Conservation (phyloP, 2,113 vertebrate genomes). For the Engraulis encrasicolus region DNA sequence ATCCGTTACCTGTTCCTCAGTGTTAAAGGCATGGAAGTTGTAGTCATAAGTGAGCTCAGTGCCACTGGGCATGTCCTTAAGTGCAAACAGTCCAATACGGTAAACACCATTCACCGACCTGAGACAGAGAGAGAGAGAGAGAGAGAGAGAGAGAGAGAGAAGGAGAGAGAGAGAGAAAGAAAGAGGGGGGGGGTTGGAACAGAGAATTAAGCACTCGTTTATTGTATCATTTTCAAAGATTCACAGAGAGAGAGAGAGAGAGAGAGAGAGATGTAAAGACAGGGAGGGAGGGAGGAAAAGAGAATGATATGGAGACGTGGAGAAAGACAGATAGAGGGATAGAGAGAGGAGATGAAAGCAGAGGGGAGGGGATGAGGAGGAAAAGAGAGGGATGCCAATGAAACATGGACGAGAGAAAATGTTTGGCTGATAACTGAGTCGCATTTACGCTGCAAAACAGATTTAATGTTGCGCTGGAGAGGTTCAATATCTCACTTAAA, state of each 20-base stretch:
- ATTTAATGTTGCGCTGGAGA: background rate
- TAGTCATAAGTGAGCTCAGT: constrained; percentile 97
- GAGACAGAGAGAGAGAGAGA: constrained; percentile 11
- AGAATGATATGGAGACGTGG: no score
- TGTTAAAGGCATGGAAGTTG: constrained; percentile 98
- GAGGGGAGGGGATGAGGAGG: background rate
- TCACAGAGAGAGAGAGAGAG: no score
- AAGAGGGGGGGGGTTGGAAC: no score
- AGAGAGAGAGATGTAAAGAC: constrained; percentile 18
- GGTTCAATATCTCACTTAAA: background rate
- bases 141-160: background rate
- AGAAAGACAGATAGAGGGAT: no score
- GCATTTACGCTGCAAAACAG: background rate
- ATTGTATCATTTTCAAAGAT: no score
- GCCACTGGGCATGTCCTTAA: constrained; percentile 91
- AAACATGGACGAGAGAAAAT: background rate
- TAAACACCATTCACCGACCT: constrained; percentile 99
- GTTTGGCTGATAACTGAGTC: background rate
- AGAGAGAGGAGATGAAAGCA: constrained; percentile 29
- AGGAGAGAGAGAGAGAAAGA: background rate
- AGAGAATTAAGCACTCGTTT: no score
- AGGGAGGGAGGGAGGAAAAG: background rate
- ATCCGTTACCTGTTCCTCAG: constrained; percentile 91
- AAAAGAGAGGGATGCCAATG: background rate
- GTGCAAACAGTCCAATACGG: constrained; percentile 92